Conservation (phyloP, 2,797 vertebrate species). For the Neoniphon sammara region DNA sequence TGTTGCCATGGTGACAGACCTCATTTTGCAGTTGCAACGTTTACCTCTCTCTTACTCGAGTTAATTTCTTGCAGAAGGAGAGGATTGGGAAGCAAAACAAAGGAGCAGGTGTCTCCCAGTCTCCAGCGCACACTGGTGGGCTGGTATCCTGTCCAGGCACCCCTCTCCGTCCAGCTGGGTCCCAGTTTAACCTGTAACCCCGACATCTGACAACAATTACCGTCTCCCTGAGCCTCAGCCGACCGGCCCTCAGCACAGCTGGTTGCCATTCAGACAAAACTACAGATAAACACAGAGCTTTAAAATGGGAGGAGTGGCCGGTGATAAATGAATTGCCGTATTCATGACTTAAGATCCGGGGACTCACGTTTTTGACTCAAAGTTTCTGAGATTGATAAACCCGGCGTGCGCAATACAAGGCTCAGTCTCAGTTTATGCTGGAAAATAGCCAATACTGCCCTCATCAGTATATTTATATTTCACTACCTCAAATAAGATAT, state of each 20-base stretch:
- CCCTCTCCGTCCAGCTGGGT: constrained; percentile 60
- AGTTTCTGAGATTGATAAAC: background rate
- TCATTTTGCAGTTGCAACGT: constrained; percentile 73
- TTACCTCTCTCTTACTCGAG: constrained; percentile 43
- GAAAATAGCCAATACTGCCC: background rate
- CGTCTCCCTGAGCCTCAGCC: constrained; percentile 33
- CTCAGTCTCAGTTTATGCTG: background rate
- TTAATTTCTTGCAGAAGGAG: constrained; percentile 62
- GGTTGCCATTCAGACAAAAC: constrained; percentile 75
- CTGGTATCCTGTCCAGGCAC: constrained; percentile 44
- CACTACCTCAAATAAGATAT: constrained; percentile 26
- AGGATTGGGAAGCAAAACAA: constrained; percentile 55
- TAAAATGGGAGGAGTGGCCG: constrained; percentile 39
- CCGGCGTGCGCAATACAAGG: background rate
- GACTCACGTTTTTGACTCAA: background rate
- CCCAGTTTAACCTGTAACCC: constrained; percentile 58
- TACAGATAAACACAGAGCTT: constrained; percentile 63
- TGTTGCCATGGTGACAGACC: constrained; percentile 80
- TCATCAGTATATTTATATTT: constrained; percentile 27
- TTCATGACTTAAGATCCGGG: constrained; percentile 26
- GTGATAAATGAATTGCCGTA: constrained; percentile 45
- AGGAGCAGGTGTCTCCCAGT: constrained; percentile 64
- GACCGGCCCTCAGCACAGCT: constrained; percentile 63
- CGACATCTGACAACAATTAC: constrained; percentile 76
- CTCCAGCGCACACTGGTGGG: constrained; percentile 32